Percentiles rank a stretch among this genome's conserved stretches.
Conservation (phyloP, 2,797 vertebrate genomes). For the Sphaeramia orbicularis region DNA sequence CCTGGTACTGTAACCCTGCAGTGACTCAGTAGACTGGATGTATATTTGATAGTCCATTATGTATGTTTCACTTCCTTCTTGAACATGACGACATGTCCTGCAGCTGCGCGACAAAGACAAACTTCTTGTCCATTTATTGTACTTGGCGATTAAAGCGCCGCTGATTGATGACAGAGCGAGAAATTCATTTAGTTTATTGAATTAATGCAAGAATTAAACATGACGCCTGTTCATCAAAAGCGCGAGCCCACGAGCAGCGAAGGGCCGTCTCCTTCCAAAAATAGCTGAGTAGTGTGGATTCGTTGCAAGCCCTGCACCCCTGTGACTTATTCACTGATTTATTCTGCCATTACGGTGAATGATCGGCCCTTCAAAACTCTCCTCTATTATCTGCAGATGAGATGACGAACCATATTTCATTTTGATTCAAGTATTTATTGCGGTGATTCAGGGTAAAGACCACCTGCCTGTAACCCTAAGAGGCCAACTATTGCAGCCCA, state of each 20-base stretch:
- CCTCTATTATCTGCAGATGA: constrained; percentile 86
- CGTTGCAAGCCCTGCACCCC: constrained; percentile 70
- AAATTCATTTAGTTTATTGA: constrained; percentile 60
- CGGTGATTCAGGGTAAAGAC: constrained; percentile 75
- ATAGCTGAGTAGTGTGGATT: constrained; percentile 78
- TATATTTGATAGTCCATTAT: constrained; percentile 41
- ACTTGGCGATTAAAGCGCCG: constrained; percentile 47
- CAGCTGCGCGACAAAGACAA: constrained; percentile 48
- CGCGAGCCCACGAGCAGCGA: constrained; percentile 77
- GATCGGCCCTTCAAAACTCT: constrained; percentile 88
- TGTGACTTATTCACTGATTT: constrained; percentile 85
- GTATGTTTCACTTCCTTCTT: constrained; percentile 16
- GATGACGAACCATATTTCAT: constrained; percentile 86
- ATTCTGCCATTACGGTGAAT: constrained; percentile 90
- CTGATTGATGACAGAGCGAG: constrained; percentile 60
- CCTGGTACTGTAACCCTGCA: constrained; percentile 22
- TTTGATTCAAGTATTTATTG: constrained; percentile 85
- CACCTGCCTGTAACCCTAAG: constrained; percentile 69
- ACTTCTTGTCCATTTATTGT: constrained; percentile 57
- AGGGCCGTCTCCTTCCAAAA: constrained; percentile 82
- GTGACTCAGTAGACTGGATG: constrained; percentile 31
- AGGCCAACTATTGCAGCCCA: constrained; percentile 74
- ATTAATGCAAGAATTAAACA: constrained; percentile 66
- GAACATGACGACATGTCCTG: constrained; percentile 1
- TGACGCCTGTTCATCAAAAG: constrained; percentile 67